A percentile compares a stretch with the other conserved stretches of the same genome.
phyloP scores from a whole-genome alignment of 2,113 vertebrate species.

The Pachypanchax playfairii region DNA sequence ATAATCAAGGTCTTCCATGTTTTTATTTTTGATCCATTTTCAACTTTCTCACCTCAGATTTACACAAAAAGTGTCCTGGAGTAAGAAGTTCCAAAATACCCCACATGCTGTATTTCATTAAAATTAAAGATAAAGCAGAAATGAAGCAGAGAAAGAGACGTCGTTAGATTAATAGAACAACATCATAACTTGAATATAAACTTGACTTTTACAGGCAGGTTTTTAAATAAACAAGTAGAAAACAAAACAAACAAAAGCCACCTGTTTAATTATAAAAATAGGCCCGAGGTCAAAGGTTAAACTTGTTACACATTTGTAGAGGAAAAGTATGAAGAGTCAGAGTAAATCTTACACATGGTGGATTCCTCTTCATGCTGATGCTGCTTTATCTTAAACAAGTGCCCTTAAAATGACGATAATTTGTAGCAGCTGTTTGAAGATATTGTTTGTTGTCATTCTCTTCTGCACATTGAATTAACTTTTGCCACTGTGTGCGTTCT shows the following conservation, averaged over 20 bases:
- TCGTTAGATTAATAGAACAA: too few species aligned
- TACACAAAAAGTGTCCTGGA: neutral
- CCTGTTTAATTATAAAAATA: too few species aligned
- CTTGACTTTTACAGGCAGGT: too few species aligned
- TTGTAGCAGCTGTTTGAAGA: neutral
- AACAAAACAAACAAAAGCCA: too few species aligned
- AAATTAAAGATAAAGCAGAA: neutral
- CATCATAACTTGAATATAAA: too few species aligned
- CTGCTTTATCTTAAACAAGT: too few species aligned
- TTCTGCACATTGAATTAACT: conserved; percentile 35
- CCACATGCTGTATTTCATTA: neutral
- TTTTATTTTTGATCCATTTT: neutral
- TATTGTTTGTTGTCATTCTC: conserved; percentile 16
- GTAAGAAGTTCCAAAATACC: neutral
- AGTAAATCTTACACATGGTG: too few species aligned
- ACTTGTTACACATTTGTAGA: neutral
- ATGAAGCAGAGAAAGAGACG: too few species aligned
- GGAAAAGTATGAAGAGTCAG: neutral
- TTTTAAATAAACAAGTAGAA: too few species aligned
- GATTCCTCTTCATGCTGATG: too few species aligned
- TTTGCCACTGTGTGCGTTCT: conserved; percentile 4
- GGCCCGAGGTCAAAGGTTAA: neutral
- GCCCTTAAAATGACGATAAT: neutral
- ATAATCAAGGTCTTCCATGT: neutral
- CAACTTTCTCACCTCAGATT: neutral